Percentiles rank a stretch among this genome's conserved stretches.
Conservation (phyloP, 2,888 invertebrate species). For the Latrodectus elegans region DNA sequence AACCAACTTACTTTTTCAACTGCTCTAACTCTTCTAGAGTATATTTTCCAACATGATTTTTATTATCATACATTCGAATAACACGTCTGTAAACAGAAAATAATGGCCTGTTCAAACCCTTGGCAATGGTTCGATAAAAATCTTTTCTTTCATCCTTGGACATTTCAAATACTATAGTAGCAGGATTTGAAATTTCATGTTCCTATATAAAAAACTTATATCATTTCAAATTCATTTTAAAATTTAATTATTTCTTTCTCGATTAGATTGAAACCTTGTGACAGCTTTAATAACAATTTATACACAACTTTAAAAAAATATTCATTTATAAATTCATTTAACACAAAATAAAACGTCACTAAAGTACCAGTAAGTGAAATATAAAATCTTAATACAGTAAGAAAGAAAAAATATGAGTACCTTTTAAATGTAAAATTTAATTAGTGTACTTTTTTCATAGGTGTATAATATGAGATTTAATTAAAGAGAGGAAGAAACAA, state of each 20-base stretch:
- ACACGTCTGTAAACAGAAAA: constrained; percentile 77
- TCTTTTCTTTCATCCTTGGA: constrained; percentile 77
- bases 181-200: constrained; percentile 74
- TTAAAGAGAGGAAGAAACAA: no score
- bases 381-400: no score
- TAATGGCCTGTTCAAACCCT: constrained; percentile 76
- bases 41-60: constrained; percentile 77
- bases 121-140: constrained; percentile 76
- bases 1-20: constrained; percentile 74
- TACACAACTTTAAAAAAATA: neutral
- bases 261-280: neutral
- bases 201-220: constrained; percentile 72
- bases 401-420: no score
- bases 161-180: constrained; percentile 76
- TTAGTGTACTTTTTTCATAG: no score
- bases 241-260: neutral
- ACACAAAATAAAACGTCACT: neutral
- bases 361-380: no score
- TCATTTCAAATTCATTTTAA: neutral
- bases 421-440: no score
- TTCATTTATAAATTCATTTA: neutral
- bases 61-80: constrained; percentile 77
- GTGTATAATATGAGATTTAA: no score
- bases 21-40: constrained; percentile 75
- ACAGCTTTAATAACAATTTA: neutral